These are phyloP conservation scores for Noctuana brunneofusca DNA, from an alignment of 2,888 invertebrate genomes.

Conservation along the genomic window DNA sequence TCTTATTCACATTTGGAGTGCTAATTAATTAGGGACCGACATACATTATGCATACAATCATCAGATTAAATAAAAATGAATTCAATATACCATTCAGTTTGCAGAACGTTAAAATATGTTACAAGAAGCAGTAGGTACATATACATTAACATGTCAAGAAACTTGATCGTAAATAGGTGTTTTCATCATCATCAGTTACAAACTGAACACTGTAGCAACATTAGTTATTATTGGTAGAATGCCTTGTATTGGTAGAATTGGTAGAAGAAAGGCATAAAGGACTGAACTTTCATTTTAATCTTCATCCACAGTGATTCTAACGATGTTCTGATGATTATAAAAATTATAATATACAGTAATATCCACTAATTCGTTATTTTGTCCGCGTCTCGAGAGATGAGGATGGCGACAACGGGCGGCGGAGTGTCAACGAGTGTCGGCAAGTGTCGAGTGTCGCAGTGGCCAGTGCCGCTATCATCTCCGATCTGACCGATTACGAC, in stretches of 20 bases:
- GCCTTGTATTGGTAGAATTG: too few species aligned
- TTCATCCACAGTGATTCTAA: neutral
- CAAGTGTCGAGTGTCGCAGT: constrained; percentile 13
- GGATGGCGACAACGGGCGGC: neutral
- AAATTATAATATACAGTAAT: neutral
- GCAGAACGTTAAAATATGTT: too few species aligned
- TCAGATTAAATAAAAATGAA: neutral
- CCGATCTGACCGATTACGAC: constrained; percentile 14
- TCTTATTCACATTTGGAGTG: constrained; percentile 4
- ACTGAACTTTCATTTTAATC: too few species aligned
- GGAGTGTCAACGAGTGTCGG: constrained; percentile 5
- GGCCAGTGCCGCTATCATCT: constrained; percentile 17
- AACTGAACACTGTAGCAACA: too few species aligned
- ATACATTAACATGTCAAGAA: too few species aligned
- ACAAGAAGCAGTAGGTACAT: too few species aligned
- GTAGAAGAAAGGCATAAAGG: too few species aligned
- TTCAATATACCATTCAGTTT: too few species aligned
- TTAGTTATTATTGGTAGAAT: too few species aligned
- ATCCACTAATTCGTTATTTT: neutral
- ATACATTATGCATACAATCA: neutral
- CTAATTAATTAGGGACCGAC: neutral
- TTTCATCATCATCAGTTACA: too few species aligned
- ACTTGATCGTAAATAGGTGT: too few species aligned
- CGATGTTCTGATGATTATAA: neutral
- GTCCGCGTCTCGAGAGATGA: constrained; percentile 2